Evolutionary conservation across 2,797 vertebrate genomes (phyloP).

Genomic region (Rousettus madagascariensis): DNA sequence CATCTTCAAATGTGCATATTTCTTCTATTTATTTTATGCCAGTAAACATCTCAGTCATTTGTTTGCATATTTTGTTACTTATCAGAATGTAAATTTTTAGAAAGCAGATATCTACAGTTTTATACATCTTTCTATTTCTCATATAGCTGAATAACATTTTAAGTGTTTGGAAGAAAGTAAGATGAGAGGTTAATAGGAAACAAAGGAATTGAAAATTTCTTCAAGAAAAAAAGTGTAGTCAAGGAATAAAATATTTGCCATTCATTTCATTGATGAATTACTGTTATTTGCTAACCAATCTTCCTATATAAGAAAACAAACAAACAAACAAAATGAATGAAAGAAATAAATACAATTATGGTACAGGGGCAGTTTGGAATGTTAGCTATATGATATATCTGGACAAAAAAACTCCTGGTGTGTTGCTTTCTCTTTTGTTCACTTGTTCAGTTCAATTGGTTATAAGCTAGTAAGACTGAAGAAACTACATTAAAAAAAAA

Average conservation of each 20-base stretch:
- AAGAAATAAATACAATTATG: not conserved
- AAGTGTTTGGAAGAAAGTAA: not conserved
- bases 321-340: not conserved
- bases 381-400: not conserved
- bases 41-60: not conserved
- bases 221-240: not conserved
- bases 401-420: fast-evolving
- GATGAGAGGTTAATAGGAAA: not conserved
- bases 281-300: not conserved
- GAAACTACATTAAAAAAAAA: not conserved
- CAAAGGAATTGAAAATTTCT: not conserved
- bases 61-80: not conserved
- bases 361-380: not conserved
- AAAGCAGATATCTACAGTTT: not conserved
- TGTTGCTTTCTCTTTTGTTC: not conserved
- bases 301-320: not conserved
- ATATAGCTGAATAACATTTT: not conserved
- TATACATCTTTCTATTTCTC: not conserved
- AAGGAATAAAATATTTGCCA: not conserved
- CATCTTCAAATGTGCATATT: not conserved
- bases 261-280: not conserved
- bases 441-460: not conserved
- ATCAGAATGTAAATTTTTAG: not conserved
- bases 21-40: not conserved
- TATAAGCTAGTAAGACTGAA: not conserved